A percentile compares a stretch with the other conserved stretches of the same genome.
phyloP scores from a whole-genome alignment of 2,113 vertebrate species.

The Typhlomys cinereus region DNA sequence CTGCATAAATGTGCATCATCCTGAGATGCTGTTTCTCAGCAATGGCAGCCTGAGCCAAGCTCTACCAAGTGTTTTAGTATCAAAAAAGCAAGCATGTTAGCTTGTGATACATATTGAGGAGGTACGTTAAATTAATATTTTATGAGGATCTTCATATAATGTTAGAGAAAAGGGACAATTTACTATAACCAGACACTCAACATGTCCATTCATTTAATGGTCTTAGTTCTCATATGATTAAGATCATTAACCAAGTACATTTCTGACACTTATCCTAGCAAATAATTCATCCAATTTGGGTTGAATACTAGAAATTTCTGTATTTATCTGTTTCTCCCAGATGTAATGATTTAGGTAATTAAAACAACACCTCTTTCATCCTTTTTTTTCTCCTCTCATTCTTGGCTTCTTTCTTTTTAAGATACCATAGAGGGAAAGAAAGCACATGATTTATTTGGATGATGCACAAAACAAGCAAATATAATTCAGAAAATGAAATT shows the following conservation, averaged over 20 bases:
- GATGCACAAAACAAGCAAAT: background rate
- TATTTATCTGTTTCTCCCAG: background rate
- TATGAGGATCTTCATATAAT: background rate
- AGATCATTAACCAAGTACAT: background rate
- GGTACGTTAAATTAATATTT: background rate
- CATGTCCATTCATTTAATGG: background rate
- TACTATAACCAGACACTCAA: background rate
- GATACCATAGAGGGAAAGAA: background rate
- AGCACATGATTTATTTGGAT: background rate
- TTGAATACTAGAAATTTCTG: background rate
- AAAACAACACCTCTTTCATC: background rate
- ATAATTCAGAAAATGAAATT: background rate
- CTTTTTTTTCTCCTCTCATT: background rate
- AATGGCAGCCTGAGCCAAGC: background rate
- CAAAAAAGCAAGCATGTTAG: background rate
- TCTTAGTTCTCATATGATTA: background rate
- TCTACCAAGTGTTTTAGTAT: background rate
- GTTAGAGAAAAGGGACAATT: background rate
- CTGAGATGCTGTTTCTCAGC: background rate
- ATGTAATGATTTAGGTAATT: background rate
- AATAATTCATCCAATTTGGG: constrained; percentile 19
- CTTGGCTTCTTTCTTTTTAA: background rate
- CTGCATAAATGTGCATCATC: background rate
- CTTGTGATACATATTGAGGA: constrained; percentile 2
- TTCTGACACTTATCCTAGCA: background rate